A percentile compares a stretch with the other conserved stretches of the same genome.
Evolutionary conservation across 2,888 invertebrate species (phyloP).

Genomic region (Pecten maximus): DNA sequence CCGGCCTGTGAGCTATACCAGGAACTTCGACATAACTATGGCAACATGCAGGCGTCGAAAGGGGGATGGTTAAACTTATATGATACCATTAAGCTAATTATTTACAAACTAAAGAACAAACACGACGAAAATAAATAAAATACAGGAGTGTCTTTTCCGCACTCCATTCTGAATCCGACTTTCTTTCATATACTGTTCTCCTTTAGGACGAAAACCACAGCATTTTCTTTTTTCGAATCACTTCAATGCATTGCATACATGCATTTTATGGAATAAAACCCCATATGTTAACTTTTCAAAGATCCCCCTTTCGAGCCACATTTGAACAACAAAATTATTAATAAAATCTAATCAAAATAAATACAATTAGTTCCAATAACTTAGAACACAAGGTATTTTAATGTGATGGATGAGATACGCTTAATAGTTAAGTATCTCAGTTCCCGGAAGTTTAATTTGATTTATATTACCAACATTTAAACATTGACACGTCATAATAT

Average conservation of each 20-base stretch:
- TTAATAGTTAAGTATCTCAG: background rate
- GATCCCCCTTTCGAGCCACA: background rate
- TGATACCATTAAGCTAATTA: background rate
- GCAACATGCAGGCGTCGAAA: background rate
- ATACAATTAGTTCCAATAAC: background rate
- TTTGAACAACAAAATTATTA: background rate
- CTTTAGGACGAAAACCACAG: too few relatives aligned
- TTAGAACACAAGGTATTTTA: background rate
- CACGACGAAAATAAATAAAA: background rate
- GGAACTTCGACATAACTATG: conserved; percentile 18
- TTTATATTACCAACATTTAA: background rate
- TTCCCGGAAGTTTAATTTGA: background rate
- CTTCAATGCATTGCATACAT: too few relatives aligned
- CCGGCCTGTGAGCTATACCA: conserved; percentile 30
- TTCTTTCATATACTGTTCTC: too few relatives aligned
- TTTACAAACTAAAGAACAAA: background rate
- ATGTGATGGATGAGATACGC: background rate
- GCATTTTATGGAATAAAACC: too few relatives aligned
- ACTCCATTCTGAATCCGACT: too few relatives aligned
- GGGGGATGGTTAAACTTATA: background rate
- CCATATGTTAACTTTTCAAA: too few relatives aligned
- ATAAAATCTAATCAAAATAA: background rate
- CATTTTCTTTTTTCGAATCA: too few relatives aligned
- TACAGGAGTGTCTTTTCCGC: too few relatives aligned
- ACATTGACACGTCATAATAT: background rate